Evolutionary conservation across 1,140 invertebrate species (phyloP), one percentile per base, ranked within the genome.

Genomic region (Sitobion miscanthi): DNA sequence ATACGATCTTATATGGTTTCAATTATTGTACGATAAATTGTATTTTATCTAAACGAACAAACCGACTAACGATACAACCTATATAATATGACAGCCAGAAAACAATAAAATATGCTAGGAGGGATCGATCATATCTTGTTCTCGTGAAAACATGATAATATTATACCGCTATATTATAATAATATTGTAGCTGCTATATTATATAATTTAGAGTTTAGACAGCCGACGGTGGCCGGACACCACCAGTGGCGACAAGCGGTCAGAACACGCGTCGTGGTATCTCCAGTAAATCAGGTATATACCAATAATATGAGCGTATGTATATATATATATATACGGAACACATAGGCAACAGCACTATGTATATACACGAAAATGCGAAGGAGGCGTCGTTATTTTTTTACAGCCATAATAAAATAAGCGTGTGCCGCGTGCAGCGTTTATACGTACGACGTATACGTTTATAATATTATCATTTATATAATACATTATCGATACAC

Each of bases 331-430:
- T 47, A 47, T 42, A 47, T 47, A 47, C 11, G 7, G 38, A 4
- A 14, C 0, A 54, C 6, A 54, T n/a, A n/a, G n/a, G 30, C 17
- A 30, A 69, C 62, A n/a, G 62, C n/a, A 30, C n/a, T 69, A n/a
- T 69, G 30, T 4, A 11, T 69, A 69, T n/a, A n/a, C 62, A n/a
- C 30, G 62, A n/a, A 11, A 69, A 14, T 8, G 30, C 30, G 62
- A 77, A 77, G 62, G 62, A 77, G 62, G 62, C n/a, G 62, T 77
- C 14, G 62, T 77, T 20, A 77, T 77, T 77, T 77, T 69, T 77
- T 77, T 77, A 77, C n/a, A 77, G 62, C n/a, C n/a, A 77, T 77
- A n/a, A 77, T 77, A 77, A 77, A 77, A 77, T 35, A 77, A 77
- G n/a, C 30, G 62, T 14, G 8, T 30, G 62, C 4, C 57, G 4